Percentiles rank a stretch among this genome's conserved stretches.
phyloP scores from a whole-genome alignment of 2,797 vertebrate species.

The Champsocephalus gunnari region DNA sequence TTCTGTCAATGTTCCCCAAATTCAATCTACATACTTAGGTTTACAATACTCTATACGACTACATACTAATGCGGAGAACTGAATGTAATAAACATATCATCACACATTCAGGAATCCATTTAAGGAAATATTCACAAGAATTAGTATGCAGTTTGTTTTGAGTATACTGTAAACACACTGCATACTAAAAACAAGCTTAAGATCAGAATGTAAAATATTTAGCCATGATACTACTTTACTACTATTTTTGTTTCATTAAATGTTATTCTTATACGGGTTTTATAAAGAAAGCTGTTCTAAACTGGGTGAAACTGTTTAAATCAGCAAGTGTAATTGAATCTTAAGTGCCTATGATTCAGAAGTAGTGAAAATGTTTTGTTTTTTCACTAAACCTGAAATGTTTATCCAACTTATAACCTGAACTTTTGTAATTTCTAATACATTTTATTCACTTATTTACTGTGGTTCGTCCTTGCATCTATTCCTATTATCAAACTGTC shows the following conservation, averaged over 20 bases:
- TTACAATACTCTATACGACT: not conserved
- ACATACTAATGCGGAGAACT: not conserved
- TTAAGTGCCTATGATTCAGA: not conserved
- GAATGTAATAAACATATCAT: not conserved
- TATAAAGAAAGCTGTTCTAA: not conserved
- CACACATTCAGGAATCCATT: not conserved
- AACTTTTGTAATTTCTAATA: not conserved
- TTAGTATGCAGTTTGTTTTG: too few relatives aligned
- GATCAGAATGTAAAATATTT: too few relatives aligned
- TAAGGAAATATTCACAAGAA: too few relatives aligned
- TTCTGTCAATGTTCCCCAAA: not conserved
- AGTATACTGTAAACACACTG: too few relatives aligned
- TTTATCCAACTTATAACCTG: accelerated
- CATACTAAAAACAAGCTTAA: too few relatives aligned
- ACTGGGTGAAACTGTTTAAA: too few relatives aligned
- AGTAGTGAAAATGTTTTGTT: too few relatives aligned
- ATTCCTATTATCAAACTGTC: not conserved
- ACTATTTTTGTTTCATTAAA: not conserved
- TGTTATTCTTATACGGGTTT: not conserved
- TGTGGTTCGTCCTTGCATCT: not conserved
- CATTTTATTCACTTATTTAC: not conserved
- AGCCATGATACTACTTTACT: not conserved
- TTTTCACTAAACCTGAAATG: not conserved
- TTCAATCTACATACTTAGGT: not conserved
- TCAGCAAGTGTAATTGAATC: not conserved